Evolutionary conservation across 2,797 vertebrate species (phyloP).

Genomic region (Sorex maritimensis): DNA sequence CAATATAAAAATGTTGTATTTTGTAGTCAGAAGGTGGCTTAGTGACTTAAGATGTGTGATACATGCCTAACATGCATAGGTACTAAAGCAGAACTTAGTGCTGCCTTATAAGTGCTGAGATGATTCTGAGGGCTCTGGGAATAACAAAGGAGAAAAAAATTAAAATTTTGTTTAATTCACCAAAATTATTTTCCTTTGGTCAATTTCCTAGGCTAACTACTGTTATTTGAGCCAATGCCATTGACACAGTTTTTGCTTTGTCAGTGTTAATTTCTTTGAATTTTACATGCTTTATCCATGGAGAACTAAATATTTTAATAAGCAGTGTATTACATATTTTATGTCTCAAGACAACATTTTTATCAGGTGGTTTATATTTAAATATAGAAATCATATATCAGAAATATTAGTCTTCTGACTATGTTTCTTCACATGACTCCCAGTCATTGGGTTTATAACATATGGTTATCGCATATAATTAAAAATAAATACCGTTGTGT

Average conservation of each 20-base stretch:
- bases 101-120: too few relatives aligned
- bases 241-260: background rate
- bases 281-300: background rate
- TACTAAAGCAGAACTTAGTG: too few relatives aligned
- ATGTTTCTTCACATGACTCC: background rate
- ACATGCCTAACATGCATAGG: too few relatives aligned
- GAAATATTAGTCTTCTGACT: background rate
- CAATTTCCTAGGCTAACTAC: background rate
- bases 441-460: slow-evolving; percentile 23
- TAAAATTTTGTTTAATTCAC: slow-evolving; percentile 1
- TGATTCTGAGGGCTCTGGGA: too few relatives aligned
- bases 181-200: background rate
- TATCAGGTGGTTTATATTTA: background rate
- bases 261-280: slow-evolving; percentile 5
- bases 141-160: background rate
- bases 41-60: too few relatives aligned
- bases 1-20: too few relatives aligned
- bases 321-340: background rate
- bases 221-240: background rate
- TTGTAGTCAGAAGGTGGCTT: too few relatives aligned
- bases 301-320: background rate
- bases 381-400: background rate
- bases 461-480: background rate
- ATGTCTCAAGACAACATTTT: slow-evolving; percentile 8
- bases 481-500: background rate